These are phyloP conservation scores for Gephyroberyx darwinii DNA, from an alignment of 2,797 vertebrate species.

Conservation along the genomic window DNA sequence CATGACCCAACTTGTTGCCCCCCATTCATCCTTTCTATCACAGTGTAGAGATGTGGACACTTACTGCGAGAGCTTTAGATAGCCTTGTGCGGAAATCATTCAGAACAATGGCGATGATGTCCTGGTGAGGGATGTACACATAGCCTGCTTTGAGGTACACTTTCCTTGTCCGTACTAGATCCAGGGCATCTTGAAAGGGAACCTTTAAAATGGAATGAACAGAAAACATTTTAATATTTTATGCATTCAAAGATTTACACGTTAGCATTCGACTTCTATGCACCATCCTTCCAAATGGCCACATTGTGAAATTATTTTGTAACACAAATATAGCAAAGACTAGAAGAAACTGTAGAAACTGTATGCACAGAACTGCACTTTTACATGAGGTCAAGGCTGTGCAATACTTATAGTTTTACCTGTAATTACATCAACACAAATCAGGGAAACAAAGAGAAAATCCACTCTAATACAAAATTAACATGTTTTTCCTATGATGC, in stretches of 20 bases:
- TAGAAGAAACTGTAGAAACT: no score
- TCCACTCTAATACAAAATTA: background rate
- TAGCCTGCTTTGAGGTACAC: conserved; percentile 90
- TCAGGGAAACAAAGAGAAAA: background rate
- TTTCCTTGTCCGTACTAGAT: conserved; percentile 90
- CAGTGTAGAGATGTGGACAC: conserved; percentile 58
- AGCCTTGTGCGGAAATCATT: conserved; percentile 93
- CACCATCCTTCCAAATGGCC: no score
- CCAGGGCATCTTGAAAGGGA: conserved; percentile 92
- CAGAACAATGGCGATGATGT: conserved; percentile 88
- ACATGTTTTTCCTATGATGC: background rate
- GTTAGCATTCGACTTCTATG: conserved; percentile 8
- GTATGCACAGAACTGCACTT: background rate
- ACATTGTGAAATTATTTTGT: no score
- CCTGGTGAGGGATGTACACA: conserved; percentile 90
- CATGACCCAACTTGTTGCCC: background rate
- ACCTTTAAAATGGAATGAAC: conserved; percentile 79
- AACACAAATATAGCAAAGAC: no score
- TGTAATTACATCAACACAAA: background rate
- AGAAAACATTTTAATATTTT: background rate
- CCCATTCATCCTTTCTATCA: background rate
- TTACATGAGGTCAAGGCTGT: background rate
- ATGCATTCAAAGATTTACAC: conserved; percentile 10
- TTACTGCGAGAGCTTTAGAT: conserved; percentile 96
- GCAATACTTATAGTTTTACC: background rate